Base-by-base conservation (phyloP, 2,113 vertebrate genomes). In the Chaenocephalus aceratus region DNA sequence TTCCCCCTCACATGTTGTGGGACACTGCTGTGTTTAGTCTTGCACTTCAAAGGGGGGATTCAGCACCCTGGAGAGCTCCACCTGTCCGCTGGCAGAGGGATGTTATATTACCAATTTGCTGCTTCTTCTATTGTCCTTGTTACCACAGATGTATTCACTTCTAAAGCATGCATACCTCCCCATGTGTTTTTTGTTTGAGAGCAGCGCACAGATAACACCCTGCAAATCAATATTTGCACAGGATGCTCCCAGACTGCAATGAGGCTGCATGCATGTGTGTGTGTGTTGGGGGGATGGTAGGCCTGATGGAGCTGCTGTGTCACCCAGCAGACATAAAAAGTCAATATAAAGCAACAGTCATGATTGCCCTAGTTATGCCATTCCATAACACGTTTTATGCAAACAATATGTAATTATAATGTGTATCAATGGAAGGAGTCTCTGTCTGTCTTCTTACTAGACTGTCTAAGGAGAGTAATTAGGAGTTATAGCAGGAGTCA, bases 291-390 rank as follows among this genome's bases (percentile, higher is more conserved):
- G 70, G 83, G 80, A 67, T 73, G 83, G 79, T 63, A 74, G 54
- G 65, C 54, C 10, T 75, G 68, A 79, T 82, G 75, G 73, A 89
- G 75, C 41, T 86, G 89, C 86, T 91, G 79, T 88, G 88, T 91
- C 89, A 92, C 67, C 77, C 51, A 58, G 56, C 67, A 85, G 72
- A 14, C 44, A 81, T 21, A 61, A 59, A 5, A 73, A 75, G 88
- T 93, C 84, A 86, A 88, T 88, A 60, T 46, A 54, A 75, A 79
- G 26, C 64, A 66, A 51, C 65, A 77, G 58, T 86, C 73, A 60
- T 59, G 30, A 23, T 54, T 78, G 30, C 26, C 36, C 30, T n/a
- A 54, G 45, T 72, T 69, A 53, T 54, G 16, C 26, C 53, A 18
- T 53, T 68, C 6, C 12, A 60, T 70, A 36, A 41, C 4, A 44